phyloP scores from a whole-genome alignment of 2,888 invertebrate genomes.

The Ctena decussata region DNA sequence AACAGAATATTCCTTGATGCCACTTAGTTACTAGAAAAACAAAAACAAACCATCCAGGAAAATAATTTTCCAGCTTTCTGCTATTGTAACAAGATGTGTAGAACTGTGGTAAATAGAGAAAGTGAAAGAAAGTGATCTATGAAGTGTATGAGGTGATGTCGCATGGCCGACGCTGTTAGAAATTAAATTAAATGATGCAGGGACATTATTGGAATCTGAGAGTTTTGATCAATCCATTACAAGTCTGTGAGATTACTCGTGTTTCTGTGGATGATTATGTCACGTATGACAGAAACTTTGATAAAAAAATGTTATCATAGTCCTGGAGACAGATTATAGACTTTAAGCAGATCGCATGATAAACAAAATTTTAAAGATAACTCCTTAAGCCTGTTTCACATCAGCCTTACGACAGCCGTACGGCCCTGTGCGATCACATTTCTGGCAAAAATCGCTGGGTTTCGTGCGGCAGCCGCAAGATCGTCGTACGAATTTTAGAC shows the following conservation, averaged over 20 bases:
- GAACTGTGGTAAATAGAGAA: not conserved
- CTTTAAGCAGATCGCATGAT: too few relatives aligned
- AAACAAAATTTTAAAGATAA: too few relatives aligned
- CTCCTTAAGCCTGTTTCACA: too few relatives aligned
- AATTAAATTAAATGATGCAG: not conserved
- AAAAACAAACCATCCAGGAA: not conserved
- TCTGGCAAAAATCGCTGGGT: too few relatives aligned
- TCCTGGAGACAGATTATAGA: too few relatives aligned
- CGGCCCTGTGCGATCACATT: too few relatives aligned
- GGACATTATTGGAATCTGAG: slow-evolving; percentile 2
- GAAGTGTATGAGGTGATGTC: not conserved
- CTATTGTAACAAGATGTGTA: not conserved
- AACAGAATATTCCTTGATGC: not conserved
- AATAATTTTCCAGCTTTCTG: not conserved
- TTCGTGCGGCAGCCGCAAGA: too few relatives aligned
- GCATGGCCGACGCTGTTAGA: not conserved
- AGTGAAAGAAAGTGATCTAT: not conserved
- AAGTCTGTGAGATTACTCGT: not conserved
- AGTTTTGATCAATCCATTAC: not conserved
- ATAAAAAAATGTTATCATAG: too few relatives aligned
- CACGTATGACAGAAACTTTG: not conserved
- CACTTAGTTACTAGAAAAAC: not conserved
- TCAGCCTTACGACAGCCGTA: too few relatives aligned
- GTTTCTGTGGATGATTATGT: not conserved
- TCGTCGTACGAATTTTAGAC: too few relatives aligned